phyloP scores from a whole-genome alignment of 2,797 vertebrate genomes.

The Psittacula echo region DNA sequence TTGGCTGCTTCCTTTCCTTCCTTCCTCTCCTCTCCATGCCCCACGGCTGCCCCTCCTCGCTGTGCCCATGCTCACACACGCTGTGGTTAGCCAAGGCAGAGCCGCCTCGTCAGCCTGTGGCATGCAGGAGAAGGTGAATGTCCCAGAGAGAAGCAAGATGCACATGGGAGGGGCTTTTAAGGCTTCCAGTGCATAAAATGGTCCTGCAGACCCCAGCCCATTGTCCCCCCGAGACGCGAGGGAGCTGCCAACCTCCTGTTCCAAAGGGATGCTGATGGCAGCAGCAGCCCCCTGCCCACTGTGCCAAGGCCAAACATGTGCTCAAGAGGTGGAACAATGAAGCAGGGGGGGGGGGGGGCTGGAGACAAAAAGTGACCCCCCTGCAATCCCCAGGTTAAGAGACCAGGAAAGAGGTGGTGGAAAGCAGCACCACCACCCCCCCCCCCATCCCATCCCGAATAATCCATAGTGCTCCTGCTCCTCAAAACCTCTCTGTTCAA shows the following conservation, averaged over 20 bases:
- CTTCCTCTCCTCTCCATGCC: background rate
- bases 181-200: accelerated
- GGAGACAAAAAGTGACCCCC: accelerated
- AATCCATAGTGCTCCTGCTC: accelerated
- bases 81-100: accelerated
- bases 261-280: accelerated
- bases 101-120: accelerated
- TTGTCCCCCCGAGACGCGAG: accelerated
- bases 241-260: background rate
- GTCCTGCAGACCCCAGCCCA: background rate
- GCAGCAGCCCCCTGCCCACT: background rate
- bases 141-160: background rate
- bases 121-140: accelerated
- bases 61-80: accelerated
- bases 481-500: background rate
- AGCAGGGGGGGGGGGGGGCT: accelerated
- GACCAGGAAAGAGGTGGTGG: accelerated
- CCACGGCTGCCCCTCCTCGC: accelerated
- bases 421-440: background rate
- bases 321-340: background rate
- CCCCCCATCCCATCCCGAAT: accelerated
- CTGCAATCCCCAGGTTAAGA: accelerated
- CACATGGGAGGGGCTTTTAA: background rate
- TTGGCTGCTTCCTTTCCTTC: background rate
- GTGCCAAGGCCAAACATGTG: accelerated